A percentile compares a stretch with the other conserved stretches of the same genome.
Conservation (phyloP, 1,140 invertebrate species). For the Mercenaria mercenaria region DNA sequence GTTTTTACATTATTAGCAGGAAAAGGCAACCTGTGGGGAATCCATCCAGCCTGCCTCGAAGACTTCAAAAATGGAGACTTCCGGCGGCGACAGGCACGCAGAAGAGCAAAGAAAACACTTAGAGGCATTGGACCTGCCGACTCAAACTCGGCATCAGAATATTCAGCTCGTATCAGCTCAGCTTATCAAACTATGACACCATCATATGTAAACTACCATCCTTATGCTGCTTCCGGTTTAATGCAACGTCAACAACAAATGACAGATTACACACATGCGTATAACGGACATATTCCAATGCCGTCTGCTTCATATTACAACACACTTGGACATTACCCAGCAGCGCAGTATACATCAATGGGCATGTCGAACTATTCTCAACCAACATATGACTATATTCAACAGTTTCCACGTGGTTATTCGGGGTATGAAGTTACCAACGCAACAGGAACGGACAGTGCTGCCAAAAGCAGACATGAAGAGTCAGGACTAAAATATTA, state of each 20-base stretch:
- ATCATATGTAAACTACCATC: constrained; percentile 68
- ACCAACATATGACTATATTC: neutral
- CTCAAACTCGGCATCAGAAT: neutral
- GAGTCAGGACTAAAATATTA: neutral
- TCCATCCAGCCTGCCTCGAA: constrained; percentile 98
- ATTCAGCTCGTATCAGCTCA: constrained; percentile 18
- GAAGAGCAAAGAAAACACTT: constrained; percentile 84
- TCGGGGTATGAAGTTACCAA: neutral
- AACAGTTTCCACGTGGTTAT: neutral
- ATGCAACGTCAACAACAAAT: neutral
- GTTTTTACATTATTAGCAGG: constrained; percentile 10
- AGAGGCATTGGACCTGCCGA: constrained; percentile 37
- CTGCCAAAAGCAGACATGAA: neutral
- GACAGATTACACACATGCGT: constrained; percentile 9
- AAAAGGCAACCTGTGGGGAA: constrained; percentile 98
- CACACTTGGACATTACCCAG: neutral
- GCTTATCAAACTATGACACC: constrained; percentile 75
- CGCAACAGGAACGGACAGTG: neutral
- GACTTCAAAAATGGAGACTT: constrained; percentile 98
- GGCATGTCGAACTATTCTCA: neutral
- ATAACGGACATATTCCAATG: neutral
- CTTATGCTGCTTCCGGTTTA: constrained; percentile 42
- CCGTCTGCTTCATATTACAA: constrained; percentile 3
- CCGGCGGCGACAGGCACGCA: constrained; percentile 95
- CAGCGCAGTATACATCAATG: neutral